Evolutionary conservation across 2,888 invertebrate species (phyloP), one percentile per base, ranked within the genome.

Genomic region (Hofmannophila pseudospretella): DNA sequence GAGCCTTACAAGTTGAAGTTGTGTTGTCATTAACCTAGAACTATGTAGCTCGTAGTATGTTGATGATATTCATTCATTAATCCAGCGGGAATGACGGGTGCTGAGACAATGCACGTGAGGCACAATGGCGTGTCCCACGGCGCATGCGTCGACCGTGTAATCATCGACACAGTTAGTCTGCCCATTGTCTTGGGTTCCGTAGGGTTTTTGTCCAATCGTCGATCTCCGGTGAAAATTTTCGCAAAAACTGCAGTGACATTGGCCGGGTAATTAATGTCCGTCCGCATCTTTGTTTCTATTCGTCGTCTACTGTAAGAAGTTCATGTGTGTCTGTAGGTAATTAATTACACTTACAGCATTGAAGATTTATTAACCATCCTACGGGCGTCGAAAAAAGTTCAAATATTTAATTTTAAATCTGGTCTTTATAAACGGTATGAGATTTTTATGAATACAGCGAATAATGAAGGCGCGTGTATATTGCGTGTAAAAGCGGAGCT

Each of bases 181-280:
- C 52, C 54, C 53, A 67, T 69, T 69, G 68, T 72, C 58, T 64
- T 41, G 41, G 45, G 57, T 54, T 60, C 51, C 54, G 45, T 43
- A 46, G 45, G 54, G 61, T 81, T 81, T 81, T 81, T 81, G 66
- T 67, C 54, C 54, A 60, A 51, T 61, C 47, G 49, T 53, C 50
- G 52, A 55, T 62, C 54, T 61, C 58, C 47, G 63, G 73, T 68
- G 77, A 77, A 80, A 80, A 71, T 67, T 59, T 16, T 54, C 41
- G 37, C 46, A 50, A 68, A 71, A 65, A 70, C 61, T 44, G 34
- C 47, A 33, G 45, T 50, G 52, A 55, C 50, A 49, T 44, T 36
- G 19, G 19, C 23, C 12, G 16, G 11, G 27, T 35, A 32, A 38
- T 25, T 27, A 34, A 34, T 38, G 41, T 34, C 41, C 41, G 22